Evolutionary conservation across 2,113 vertebrate genomes (phyloP), one percentile per base, ranked within the genome.

Genomic region (Danionella cerebrum): DNA sequence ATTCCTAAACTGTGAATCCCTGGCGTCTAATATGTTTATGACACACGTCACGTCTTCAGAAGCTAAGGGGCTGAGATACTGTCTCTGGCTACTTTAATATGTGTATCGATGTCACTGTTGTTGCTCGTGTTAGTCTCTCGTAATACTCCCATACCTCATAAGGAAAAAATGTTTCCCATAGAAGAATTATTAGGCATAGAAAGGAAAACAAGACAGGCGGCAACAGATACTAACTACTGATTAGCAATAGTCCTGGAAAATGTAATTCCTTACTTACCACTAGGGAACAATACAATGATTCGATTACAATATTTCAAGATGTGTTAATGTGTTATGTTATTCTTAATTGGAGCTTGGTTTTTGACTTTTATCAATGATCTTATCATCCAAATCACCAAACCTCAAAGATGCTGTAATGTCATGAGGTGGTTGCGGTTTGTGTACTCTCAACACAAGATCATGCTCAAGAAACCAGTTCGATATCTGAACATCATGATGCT

Each of bases 171-270:
- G 16, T 48, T 64, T 63, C 29, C 13, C 31, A 48, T 39, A 38
- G 14, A 27, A 60, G 31, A 44, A 53, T 48, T 31, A 67, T 65
- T 71, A 64, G 29, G 2, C 29, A 57, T 65, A 54, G 18, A 53
- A 27, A 5, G 31, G 10, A 35, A 54, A 19, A 25, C 36, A 41
- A 35, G 51, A 29, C 59, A 47, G 58, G 12, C 59, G 19, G 58
- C 13, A 14, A 64, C 29, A 29, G 58, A 64, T 38, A 44, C 36
- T n/a, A 10, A 38, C 10, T 13, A 41, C 31, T 35, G 53, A 35
- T 55, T 44, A 67, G 7, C 53, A 47, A 44, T 21, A 6, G 47
- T 57, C 39, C n/a, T 24, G 22, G 44, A 33, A 19, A 38, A 35
- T 22, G 38, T n/a, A n/a, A 48, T 21, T 48, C 39, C 47, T 35